Percentiles rank a stretch among this genome's conserved stretches.
Evolutionary conservation across 2,888 invertebrate genomes (phyloP).

Genomic region (Athetis lepigone): DNA sequence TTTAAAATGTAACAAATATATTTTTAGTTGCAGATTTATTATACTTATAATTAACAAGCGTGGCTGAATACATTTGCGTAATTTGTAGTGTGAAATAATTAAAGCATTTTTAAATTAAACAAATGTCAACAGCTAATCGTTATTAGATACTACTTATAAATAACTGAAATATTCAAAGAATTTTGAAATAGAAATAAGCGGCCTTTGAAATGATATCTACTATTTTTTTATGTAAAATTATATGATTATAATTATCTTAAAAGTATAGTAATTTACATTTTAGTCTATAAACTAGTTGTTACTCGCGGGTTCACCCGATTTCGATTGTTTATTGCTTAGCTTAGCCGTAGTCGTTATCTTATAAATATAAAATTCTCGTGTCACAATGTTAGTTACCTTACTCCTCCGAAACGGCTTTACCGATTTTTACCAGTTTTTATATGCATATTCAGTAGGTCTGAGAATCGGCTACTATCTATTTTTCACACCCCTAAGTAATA

Average conservation of each 20-base stretch:
- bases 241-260: background rate
- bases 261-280: no score
- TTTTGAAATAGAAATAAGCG: constrained; percentile 1
- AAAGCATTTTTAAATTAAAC: background rate
- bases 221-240: background rate
- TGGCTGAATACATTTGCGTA: background rate
- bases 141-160: background rate
- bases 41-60: background rate
- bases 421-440: no score
- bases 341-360: no score
- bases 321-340: no score
- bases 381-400: no score
- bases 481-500: no score
- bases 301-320: no score
- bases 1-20: background rate
- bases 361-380: no score
- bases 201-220: background rate
- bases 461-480: no score
- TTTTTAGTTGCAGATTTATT: background rate
- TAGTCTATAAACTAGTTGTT: no score
- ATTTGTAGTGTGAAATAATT: background rate
- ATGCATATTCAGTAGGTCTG: no score
- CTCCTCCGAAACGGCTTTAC: no score
- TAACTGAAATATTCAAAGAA: background rate
- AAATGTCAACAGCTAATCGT: background rate